Evolutionary conservation across 2,888 invertebrate genomes (phyloP).

Genomic region (Flexamia atlantica): DNA sequence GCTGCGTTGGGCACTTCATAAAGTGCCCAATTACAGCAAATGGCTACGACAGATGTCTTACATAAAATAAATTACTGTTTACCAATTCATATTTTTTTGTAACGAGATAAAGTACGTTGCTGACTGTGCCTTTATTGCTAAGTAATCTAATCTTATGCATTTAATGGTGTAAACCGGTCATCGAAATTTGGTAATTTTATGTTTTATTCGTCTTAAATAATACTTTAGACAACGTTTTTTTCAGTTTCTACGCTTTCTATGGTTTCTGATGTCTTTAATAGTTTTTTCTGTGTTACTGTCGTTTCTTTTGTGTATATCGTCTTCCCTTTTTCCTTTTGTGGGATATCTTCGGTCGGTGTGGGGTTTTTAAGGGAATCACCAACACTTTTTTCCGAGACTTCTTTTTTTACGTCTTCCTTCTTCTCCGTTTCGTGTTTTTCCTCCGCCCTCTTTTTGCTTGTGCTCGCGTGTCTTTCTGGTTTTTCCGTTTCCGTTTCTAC

Average conservation of each 20-base stretch:
- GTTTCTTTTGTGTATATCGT: slow-evolving; percentile 36
- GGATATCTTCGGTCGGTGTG: neutral
- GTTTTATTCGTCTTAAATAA: too few relatives aligned
- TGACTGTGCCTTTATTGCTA: too few relatives aligned
- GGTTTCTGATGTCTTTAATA: slow-evolving; percentile 8
- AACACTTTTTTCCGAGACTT: neutral
- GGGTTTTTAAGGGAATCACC: neutral
- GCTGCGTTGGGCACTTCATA: too few relatives aligned
- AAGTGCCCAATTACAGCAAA: too few relatives aligned
- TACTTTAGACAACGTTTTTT: neutral
- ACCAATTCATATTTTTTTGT: too few relatives aligned
- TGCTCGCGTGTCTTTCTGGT: neutral
- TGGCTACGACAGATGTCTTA: too few relatives aligned
- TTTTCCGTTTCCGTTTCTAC: neutral
- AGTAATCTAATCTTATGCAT: too few relatives aligned
- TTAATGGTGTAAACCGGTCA: too few relatives aligned
- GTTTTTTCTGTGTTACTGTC: neutral
- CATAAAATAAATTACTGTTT: too few relatives aligned
- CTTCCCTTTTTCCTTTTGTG: slow-evolving; percentile 9
- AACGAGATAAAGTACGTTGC: too few relatives aligned
- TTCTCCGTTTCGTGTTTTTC: neutral
- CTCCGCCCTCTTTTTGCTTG: neutral
- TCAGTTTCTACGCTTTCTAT: slow-evolving; percentile 35
- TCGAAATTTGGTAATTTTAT: too few relatives aligned
- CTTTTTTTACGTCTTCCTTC: neutral